A percentile compares a stretch with the other conserved stretches of the same genome.
phyloP scores from a whole-genome alignment of 2,113 vertebrate species.

The Semicossyphus pulcher region DNA sequence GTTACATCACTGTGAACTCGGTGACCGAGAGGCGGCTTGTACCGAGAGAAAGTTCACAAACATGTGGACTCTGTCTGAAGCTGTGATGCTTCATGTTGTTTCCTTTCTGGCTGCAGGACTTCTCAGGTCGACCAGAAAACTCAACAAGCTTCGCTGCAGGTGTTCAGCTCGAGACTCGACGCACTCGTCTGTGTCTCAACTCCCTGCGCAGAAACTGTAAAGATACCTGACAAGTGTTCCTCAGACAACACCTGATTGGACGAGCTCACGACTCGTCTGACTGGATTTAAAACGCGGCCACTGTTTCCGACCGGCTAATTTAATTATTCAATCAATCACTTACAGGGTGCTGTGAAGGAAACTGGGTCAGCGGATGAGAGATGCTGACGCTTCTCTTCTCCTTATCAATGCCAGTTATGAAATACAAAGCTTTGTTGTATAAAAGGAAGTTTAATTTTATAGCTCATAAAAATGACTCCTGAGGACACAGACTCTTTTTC shows the following conservation, averaged over 20 bases:
- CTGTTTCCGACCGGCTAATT: not conserved
- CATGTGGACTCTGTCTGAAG: not conserved
- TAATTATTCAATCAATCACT: not conserved
- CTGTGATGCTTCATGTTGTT: not conserved
- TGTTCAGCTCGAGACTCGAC: conserved; percentile 25
- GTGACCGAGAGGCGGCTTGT: not conserved
- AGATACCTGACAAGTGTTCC: not conserved
- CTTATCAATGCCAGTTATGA: too few species aligned
- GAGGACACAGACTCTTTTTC: too few species aligned
- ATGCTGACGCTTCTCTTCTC: not conserved
- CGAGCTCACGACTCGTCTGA: not conserved
- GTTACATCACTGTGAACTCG: not conserved
- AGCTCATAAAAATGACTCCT: too few species aligned
- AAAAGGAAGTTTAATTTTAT: too few species aligned
- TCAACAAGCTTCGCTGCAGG: conserved; percentile 23
- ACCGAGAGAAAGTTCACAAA: not conserved
- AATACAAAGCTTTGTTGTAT: too few species aligned
- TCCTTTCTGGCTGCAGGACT: not conserved
- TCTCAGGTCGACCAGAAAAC: not conserved
- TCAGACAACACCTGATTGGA: not conserved
- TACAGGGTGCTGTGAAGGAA: not conserved
- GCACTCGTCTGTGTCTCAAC: not conserved
- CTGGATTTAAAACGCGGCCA: not conserved
- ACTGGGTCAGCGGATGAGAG: not conserved
- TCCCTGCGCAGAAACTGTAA: not conserved